Conservation (phyloP, 2,888 invertebrate genomes). For the Adelphocoris suturalis region DNA sequence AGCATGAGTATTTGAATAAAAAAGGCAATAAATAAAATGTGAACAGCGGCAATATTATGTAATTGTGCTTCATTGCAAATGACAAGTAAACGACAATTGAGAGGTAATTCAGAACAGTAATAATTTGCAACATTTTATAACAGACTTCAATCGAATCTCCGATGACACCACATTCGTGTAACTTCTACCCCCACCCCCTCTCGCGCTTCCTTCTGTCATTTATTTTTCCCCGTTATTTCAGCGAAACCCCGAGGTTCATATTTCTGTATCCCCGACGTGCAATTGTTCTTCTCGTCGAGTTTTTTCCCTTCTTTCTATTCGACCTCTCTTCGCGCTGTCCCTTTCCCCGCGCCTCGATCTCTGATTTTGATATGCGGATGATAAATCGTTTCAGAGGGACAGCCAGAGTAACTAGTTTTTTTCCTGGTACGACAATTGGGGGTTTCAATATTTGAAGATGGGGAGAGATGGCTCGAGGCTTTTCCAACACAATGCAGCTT, state of each 20-base stretch:
- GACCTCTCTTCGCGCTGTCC: constrained; percentile 4
- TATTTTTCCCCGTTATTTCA: constrained; percentile 7
- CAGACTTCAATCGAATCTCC: constrained; percentile 1
- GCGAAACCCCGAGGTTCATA: constrained; percentile 11
- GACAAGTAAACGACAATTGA: too few species aligned
- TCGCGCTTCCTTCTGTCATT: neutral
- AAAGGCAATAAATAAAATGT: too few species aligned
- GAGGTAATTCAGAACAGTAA: too few species aligned
- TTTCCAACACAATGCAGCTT: constrained; percentile 16
- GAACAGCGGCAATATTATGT: too few species aligned
- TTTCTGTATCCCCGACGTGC: constrained; percentile 34
- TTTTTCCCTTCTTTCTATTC: constrained; percentile 18
- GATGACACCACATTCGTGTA: too few species aligned
- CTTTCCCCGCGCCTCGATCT: constrained; percentile 16
- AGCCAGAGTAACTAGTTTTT: constrained; percentile 39
- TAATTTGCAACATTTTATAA: too few species aligned
- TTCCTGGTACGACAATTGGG: constrained; percentile 21
- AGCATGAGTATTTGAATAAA: too few species aligned
- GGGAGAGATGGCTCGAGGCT: constrained; percentile 29
- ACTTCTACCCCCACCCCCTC: neutral
- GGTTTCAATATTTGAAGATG: constrained; percentile 40
- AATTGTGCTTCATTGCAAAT: too few species aligned
- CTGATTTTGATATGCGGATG: constrained; percentile 39
- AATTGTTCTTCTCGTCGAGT: neutral
- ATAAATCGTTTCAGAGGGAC: constrained; percentile 39